phyloP scores from a whole-genome alignment of 2,113 vertebrate genomes.

The Strigops habroptila region DNA sequence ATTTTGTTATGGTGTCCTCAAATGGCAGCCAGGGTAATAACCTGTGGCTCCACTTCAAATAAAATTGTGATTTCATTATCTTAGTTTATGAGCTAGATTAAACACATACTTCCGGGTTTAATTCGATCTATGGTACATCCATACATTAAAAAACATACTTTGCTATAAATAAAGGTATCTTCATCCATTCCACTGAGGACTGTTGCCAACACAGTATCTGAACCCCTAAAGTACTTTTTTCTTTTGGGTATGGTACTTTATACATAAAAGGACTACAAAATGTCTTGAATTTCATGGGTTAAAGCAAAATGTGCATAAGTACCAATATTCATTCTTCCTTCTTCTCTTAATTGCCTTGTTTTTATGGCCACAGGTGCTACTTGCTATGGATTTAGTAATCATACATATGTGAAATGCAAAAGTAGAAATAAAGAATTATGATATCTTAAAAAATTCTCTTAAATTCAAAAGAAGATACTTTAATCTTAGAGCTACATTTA shows the following conservation, averaged over 20 bases:
- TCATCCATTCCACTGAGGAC: background rate
- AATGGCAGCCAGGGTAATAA: background rate
- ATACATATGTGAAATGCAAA: background rate
- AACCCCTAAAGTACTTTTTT: background rate
- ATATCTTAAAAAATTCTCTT: background rate
- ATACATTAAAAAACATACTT: background rate
- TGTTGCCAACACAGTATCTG: background rate
- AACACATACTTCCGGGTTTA: background rate
- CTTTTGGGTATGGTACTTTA: background rate
- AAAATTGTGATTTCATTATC: background rate
- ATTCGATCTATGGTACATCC: background rate
- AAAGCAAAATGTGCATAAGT: background rate
- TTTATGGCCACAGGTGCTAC: background rate
- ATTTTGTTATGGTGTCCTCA: background rate
- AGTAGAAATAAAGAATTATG: background rate
- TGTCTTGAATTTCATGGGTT: background rate
- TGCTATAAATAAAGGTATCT: background rate
- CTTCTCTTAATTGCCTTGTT: background rate
- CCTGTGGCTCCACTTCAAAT: background rate
- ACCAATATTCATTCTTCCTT: background rate
- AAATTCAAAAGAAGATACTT: background rate
- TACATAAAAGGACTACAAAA: background rate
- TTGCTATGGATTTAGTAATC: background rate
- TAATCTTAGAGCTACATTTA: background rate
- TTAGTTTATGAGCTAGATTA: background rate